phyloP scores from a whole-genome alignment of 2,797 vertebrate genomes.

The Cetoscarus ocellatus region DNA sequence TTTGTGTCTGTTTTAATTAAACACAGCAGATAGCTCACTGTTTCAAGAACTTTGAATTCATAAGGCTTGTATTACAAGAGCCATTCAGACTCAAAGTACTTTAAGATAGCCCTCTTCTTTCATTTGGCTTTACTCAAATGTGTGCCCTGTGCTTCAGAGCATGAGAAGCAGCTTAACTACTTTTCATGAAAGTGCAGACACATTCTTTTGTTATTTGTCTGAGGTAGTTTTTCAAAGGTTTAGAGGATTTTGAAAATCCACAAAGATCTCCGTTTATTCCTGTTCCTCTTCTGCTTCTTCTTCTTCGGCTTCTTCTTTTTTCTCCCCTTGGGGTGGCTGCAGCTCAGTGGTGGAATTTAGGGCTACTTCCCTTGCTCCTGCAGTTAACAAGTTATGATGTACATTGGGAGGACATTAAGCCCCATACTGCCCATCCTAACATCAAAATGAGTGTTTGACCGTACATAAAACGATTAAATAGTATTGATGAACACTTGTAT shows the following conservation, averaged over 20 bases:
- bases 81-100: conserved; percentile 16
- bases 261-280: neutral
- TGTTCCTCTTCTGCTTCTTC: neutral
- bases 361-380: no score
- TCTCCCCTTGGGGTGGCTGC: neutral
- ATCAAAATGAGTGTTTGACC: no score
- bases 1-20: conserved; percentile 34
- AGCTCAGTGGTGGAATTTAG: no score
- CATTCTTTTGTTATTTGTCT: neutral
- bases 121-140: conserved; percentile 6
- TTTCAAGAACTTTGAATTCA: conserved; percentile 23
- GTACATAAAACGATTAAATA: no score
- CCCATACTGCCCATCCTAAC: no score
- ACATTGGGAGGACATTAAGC: no score
- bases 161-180: neutral
- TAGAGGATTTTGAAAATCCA: neutral
- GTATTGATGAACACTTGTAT: no score
- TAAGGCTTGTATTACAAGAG: conserved; percentile 18
- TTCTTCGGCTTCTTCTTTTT: neutral
- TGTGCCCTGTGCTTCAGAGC: neutral
- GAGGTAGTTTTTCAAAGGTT: neutral
- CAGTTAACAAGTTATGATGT: no score
- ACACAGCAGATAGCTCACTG: conserved; percentile 13
- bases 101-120: conserved; percentile 10
- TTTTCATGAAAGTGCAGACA: neutral